Evolutionary conservation across 2,888 invertebrate species (phyloP).

Genomic region (Lampropteryx suffumata): DNA sequence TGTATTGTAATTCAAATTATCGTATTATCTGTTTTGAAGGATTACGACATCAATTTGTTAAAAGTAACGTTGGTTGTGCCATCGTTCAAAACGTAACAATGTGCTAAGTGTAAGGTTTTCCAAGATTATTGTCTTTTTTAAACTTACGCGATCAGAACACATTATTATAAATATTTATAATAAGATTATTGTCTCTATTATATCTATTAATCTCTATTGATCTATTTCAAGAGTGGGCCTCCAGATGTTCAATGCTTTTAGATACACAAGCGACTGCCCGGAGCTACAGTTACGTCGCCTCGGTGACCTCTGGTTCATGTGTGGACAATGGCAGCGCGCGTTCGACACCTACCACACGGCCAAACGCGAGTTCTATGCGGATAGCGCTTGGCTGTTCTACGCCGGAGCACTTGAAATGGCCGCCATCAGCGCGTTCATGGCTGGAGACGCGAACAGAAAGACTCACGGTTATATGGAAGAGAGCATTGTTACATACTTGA

Average conservation of each 20-base stretch:
- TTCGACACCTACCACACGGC: constrained; percentile 97
- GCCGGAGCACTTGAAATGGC: constrained; percentile 99
- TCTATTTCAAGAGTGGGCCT: too few relatives aligned
- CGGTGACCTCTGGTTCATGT: constrained; percentile 98
- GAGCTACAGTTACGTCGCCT: constrained; percentile 96
- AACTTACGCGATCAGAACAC: too few relatives aligned
- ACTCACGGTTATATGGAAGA: constrained; percentile 97
- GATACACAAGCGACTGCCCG: constrained; percentile 91
- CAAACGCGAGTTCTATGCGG: constrained; percentile 98
- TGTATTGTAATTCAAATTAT: too few relatives aligned
- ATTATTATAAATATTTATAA: too few relatives aligned
- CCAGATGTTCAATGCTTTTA: constrained; percentile 60
- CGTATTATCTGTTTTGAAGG: too few relatives aligned
- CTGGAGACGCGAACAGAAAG: constrained; percentile 89
- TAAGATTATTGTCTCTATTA: too few relatives aligned
- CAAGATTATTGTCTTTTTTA: too few relatives aligned
- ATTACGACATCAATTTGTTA: too few relatives aligned
- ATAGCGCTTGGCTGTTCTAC: constrained; percentile 98
- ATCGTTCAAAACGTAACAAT: too few relatives aligned
- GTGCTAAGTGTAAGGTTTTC: too few relatives aligned
- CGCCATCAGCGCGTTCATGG: constrained; percentile 94
- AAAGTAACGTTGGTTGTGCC: too few relatives aligned
- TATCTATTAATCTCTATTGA: too few relatives aligned
- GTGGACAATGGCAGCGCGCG: constrained; percentile 95
- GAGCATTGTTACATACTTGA: constrained; percentile 95